Evolutionary conservation across 2,888 invertebrate species (phyloP).

Genomic region (Pycnomerus fuliginosus): DNA sequence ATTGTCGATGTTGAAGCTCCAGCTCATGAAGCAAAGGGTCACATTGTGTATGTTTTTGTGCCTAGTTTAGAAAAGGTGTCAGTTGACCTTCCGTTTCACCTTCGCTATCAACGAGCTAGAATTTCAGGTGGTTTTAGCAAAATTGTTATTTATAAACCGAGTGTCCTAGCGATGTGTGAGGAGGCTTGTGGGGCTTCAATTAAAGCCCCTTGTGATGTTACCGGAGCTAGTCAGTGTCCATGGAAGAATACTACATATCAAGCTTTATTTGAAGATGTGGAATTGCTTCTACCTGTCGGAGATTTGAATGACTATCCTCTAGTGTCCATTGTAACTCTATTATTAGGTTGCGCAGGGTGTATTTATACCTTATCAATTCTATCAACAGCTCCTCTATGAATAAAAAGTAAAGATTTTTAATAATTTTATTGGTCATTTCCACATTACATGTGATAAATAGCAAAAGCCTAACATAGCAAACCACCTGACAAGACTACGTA

Average conservation of each 20-base stretch:
- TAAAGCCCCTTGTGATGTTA: slow-evolving; percentile 47
- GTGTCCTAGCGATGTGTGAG: slow-evolving; percentile 44
- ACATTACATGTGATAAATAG: too few species aligned
- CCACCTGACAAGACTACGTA: too few species aligned
- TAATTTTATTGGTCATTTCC: too few species aligned
- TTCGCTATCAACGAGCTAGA: slow-evolving; percentile 54
- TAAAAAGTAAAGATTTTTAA: too few species aligned
- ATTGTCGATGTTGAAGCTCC: slow-evolving; percentile 51
- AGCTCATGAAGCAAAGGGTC: slow-evolving; percentile 47
- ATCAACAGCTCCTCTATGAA: slow-evolving; percentile 36
- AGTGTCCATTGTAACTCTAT: slow-evolving; percentile 49
- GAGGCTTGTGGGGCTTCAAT: slow-evolving; percentile 44
- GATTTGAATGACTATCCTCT: slow-evolving; percentile 52
- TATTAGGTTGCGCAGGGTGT: slow-evolving; percentile 53
- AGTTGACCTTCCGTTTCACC: slow-evolving; percentile 52
- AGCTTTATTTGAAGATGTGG: slow-evolving; percentile 49
- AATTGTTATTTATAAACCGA: slow-evolving; percentile 46
- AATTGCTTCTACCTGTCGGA: slow-evolving; percentile 52
- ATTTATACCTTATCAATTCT: slow-evolving; percentile 52
- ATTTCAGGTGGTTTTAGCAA: slow-evolving; percentile 51
- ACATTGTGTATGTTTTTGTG: slow-evolving; percentile 42
- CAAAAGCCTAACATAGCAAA: too few species aligned
- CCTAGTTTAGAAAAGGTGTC: slow-evolving; percentile 35
- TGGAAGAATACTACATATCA: slow-evolving; percentile 54
- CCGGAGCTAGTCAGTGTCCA: slow-evolving; percentile 40